Base-by-base conservation (phyloP, 2,797 vertebrate genomes). In the Lithobates sylvaticus region DNA sequence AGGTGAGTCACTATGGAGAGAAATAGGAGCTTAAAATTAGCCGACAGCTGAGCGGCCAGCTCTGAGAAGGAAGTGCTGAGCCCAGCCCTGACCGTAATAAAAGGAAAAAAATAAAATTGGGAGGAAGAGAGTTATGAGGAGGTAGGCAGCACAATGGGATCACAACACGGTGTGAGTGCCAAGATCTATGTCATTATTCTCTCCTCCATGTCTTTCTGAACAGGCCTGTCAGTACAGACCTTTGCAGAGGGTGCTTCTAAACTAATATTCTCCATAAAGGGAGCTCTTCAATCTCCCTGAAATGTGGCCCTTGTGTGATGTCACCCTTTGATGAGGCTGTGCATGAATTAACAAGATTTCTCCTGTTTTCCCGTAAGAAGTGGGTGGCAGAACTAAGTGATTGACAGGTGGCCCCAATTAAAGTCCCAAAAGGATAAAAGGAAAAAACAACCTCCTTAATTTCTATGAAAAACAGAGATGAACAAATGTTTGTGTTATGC, bases 401-500 rank as follows among this genome's bases (percentile, higher is more conserved):
- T 58, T 87, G 80, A 87, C 72, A 72, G 27, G 23, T 67, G 54
- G 54, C 21, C 26, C 54, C 79, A 76, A 44, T 82, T 82, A 84
- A 32, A 39, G 39, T 50, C 54, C 67, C 85, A 44, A 71, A 64
- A 47, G 68, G 73, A n/a, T n/a, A 39, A 87, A 77, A 23, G 27
- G 32, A 42, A 77, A 82, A 68, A 86, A 85, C 65, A 85, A 77
- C 69, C 76, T 78, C 58, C 80, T 68, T 74, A 75, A 73, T 83
- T 83, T 71, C 47, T 47, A 83, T 42, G 29, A 32, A 70, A 83
- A 78, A 83, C 75, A 87, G 78, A 78, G 75, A 83, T 67, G 75
- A 75, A 83, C 75, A 87, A 83, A 87, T 87, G 81, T 87, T 87
- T 87, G 67, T 26, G 80, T 78, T 78, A 72, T 61, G 81, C 76